Conservation (phyloP, 2,797 vertebrate genomes). For the Heliangelus exortis region DNA sequence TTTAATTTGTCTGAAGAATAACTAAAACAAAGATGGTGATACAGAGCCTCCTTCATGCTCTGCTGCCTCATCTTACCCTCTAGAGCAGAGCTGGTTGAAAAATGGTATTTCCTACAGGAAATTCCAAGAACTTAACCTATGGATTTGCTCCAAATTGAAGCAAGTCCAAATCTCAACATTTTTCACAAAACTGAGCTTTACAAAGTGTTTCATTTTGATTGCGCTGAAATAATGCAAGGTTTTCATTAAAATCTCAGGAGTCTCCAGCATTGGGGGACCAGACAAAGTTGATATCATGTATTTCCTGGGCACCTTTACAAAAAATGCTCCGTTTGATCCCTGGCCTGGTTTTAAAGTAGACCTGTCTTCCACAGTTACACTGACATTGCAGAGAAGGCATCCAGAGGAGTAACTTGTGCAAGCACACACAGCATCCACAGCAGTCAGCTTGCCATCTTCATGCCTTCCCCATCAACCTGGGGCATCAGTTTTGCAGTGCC, state of each 20-base stretch:
- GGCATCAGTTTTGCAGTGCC: background rate
- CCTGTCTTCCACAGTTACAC: background rate
- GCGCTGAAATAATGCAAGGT: background rate
- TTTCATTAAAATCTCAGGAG: background rate
- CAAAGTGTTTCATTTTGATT: background rate
- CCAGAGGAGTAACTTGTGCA: background rate
- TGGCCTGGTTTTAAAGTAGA: background rate
- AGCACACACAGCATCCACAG: background rate
- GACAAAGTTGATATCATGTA: background rate
- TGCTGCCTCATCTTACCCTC: background rate
- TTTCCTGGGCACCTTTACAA: background rate
- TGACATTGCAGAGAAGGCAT: background rate
- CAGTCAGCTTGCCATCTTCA: background rate
- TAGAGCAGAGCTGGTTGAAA: constrained; percentile 26
- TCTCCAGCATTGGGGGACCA: background rate
- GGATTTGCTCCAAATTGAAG: constrained; percentile 39
- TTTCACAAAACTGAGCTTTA: background rate
- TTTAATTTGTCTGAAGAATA: constrained; percentile 32
- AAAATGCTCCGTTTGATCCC: fast-evolving
- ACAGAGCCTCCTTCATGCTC: constrained; percentile 28
- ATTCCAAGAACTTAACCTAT: constrained; percentile 44
- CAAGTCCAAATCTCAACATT: constrained; percentile 15
- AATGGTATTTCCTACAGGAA: constrained; percentile 60
- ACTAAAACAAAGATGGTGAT: constrained; percentile 58
- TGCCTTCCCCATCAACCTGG: background rate